Evolutionary conservation across 2,797 vertebrate species (phyloP).

Genomic region (Meda fulgida): DNA sequence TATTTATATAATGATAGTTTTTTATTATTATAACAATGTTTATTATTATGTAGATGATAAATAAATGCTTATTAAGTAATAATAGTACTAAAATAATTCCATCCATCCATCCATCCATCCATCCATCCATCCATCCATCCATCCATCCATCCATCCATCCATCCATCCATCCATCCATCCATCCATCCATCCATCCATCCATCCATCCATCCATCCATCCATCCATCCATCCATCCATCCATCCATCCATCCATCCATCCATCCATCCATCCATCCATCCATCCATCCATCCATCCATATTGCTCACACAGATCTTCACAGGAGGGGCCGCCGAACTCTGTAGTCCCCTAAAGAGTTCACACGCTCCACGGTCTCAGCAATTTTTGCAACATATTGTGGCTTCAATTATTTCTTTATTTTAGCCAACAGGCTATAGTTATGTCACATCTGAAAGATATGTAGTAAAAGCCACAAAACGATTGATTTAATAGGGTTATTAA

Average conservation of each 20-base stretch:
- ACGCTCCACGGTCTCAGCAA: constrained; percentile 39
- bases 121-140: too few species aligned
- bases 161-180: too few species aligned
- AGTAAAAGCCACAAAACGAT: not conserved
- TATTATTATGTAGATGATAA: not conserved
- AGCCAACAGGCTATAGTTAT: not conserved
- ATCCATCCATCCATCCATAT: too few species aligned
- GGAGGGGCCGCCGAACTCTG: constrained; percentile 51
- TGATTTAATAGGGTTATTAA: not conserved
- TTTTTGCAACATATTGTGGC: not conserved
- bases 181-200: too few species aligned
- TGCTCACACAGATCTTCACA: constrained; percentile 45
- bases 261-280: too few species aligned
- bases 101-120: too few species aligned
- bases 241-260: too few species aligned
- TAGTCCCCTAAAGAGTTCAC: constrained; percentile 60
- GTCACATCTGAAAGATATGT: not conserved
- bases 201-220: too few species aligned
- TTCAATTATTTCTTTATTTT: not conserved
- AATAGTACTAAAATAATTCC: too few species aligned
- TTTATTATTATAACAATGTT: not conserved
- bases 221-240: too few species aligned
- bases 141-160: too few species aligned
- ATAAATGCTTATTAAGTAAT: not conserved
- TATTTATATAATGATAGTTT: not conserved